phyloP scores from a whole-genome alignment of 2,888 invertebrate genomes.

The Archips xylosteana region DNA sequence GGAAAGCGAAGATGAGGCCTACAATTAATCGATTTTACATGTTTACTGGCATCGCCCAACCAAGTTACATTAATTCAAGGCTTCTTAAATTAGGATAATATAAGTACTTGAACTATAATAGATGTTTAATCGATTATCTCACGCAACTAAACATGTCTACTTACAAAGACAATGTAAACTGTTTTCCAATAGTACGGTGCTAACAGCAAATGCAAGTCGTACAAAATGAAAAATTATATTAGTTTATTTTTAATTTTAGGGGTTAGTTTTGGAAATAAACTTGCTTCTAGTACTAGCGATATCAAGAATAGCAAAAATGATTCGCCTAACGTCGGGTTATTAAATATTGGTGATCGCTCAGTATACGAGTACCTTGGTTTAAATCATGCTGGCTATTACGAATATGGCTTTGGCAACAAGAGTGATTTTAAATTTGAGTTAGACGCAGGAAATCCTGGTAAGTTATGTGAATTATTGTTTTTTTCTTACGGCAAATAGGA shows the following conservation, averaged over 20 bases:
- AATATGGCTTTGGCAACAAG: background rate
- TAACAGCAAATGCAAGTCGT: background rate
- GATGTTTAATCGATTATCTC: background rate
- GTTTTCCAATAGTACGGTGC: background rate
- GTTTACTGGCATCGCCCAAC: no score
- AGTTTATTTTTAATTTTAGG: background rate
- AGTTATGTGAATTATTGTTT: background rate
- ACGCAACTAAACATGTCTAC: background rate
- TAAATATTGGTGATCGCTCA: background rate
- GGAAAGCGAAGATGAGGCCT: no score
- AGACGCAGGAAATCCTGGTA: constrained; percentile 35
- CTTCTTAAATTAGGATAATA: no score
- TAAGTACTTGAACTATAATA: no score
- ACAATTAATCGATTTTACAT: no score
- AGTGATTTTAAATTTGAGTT: constrained; percentile 8
- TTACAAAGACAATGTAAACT: background rate
- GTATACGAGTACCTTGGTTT: background rate
- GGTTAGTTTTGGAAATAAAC: background rate
- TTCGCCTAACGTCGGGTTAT: no score
- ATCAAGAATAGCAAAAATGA: background rate
- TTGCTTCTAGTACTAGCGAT: background rate
- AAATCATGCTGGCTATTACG: background rate
- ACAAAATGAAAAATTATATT: background rate
- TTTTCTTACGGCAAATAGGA: no score
- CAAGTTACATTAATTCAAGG: no score